These are phyloP conservation scores for Tupaia chinensis DNA, from an alignment of 2,113 vertebrate species.

Conservation along the genomic window DNA sequence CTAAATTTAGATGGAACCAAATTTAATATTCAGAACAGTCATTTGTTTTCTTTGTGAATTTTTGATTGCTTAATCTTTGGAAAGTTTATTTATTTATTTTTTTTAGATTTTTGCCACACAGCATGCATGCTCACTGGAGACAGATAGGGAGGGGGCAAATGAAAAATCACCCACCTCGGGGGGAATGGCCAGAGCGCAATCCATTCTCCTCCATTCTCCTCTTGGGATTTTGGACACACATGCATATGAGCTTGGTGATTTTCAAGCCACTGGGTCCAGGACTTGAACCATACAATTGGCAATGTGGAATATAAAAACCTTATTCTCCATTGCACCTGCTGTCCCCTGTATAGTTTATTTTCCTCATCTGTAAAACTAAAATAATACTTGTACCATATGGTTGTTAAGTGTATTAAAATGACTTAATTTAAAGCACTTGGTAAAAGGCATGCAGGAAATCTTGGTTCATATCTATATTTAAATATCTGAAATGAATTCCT, in stretches of 20 bases:
- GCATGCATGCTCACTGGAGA: too few species aligned
- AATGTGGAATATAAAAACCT: too few species aligned
- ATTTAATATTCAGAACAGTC: background rate
- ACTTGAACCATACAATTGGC: too few species aligned
- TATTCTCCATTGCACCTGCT: too few species aligned
- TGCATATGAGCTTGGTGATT: too few species aligned
- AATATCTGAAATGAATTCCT: background rate
- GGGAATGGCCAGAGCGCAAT: too few species aligned
- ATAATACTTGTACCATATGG: background rate
- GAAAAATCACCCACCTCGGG: too few species aligned
- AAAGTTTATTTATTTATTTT: background rate
- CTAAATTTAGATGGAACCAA: conserved; percentile 24
- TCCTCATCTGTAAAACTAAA: conserved; percentile 40
- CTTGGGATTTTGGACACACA: too few species aligned
- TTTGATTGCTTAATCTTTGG: background rate
- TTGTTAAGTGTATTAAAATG: conserved; percentile 17
- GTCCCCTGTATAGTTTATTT: background rate
- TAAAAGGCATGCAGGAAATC: background rate
- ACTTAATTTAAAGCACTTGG: conserved; percentile 42
- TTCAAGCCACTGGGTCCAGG: too few species aligned
- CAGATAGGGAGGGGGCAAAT: too few species aligned
- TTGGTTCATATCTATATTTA: background rate
- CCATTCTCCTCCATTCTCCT: too few species aligned
- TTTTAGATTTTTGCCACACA: too few species aligned
- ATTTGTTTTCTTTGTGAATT: conserved; percentile 32